Evolutionary conservation across 2,797 vertebrate species (phyloP).

Genomic region (Taenioides sp.): DNA sequence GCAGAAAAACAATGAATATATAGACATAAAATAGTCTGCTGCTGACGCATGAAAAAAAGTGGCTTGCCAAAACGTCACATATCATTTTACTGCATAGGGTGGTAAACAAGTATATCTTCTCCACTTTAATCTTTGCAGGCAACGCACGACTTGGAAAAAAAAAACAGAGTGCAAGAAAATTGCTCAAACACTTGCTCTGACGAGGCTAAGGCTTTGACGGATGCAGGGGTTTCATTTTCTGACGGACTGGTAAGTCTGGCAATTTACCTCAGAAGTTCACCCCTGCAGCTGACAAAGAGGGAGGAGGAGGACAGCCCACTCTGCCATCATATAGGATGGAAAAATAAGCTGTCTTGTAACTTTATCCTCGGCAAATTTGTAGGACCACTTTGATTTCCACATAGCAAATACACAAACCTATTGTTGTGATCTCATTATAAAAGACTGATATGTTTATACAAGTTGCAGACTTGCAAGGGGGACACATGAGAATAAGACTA

Average conservation of each 20-base stretch:
- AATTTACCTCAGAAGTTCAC: conserved; percentile 31
- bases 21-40: conserved; percentile 27
- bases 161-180: conserved; percentile 21
- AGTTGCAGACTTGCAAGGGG: too few species aligned
- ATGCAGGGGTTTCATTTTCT: conserved; percentile 32
- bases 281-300: conserved; percentile 17
- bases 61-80: conserved; percentile 25
- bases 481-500: background rate
- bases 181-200: conserved; percentile 21
- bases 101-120: conserved; percentile 35
- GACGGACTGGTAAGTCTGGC: conserved; percentile 29
- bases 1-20: conserved; percentile 11
- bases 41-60: conserved; percentile 20
- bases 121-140: conserved; percentile 37
- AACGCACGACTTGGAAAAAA: conserved; percentile 21
- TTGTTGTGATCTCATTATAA: background rate
- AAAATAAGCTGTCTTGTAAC: conserved; percentile 5
- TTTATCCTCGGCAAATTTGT: conserved; percentile 6
- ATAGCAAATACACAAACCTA: conserved; percentile 2
- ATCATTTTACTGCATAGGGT: conserved; percentile 23
- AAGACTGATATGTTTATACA: background rate
- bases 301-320: background rate
- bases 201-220: conserved; percentile 20
- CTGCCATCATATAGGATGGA: conserved; percentile 2
- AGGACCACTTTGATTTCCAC: background rate